Evolutionary conservation across 2,113 vertebrate genomes (phyloP), one percentile per base, ranked within the genome.

Genomic region (Mustela nigripes): DNA sequence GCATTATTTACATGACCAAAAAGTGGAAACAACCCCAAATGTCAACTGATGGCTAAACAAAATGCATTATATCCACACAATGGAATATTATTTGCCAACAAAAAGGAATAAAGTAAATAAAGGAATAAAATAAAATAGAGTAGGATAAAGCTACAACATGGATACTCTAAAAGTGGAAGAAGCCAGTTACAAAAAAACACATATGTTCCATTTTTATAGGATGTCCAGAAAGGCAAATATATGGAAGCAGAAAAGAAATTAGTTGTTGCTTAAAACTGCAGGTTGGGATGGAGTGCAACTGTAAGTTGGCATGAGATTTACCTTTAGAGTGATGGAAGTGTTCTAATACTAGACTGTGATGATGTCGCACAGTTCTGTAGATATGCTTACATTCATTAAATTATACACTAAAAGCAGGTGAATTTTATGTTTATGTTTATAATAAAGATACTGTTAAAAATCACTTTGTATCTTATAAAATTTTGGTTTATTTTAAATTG

Each of bases 131-230:
- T 28, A 63, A 63, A 65, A 65, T 65, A 65, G 28, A 65, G 28
- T 65, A 65, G 28, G 28, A 60, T 39, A 94, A 94, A 87, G 39
- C 28, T 87, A 78, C 28, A 69, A 58, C 7, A 22, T 14, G 60
- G 58, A 67, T 48, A n/a, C 80, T 80, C 21, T 92, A 89, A 94
- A 79, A 94, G 15, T 65, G 24, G 90, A 48, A 60, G 42, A 95
- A 97, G 19, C 15, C 22, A 50, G 58, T 63, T 14, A 73, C 10
- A 88, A 78, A 87, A 87, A 7, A 73, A 79, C 10, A 48, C 7
- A 7, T 31, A 42, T 19, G 19, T 65, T 96, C 39, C 28, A 50
- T 28, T 71, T 73, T 60, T 21, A 73, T 67, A 39, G 62, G 42
- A 42, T 50, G 24, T 83, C 33, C 5, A 71, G 58, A 53, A 21